Percentiles rank a stretch among this genome's conserved stretches.
Conservation (phyloP, 2,888 invertebrate genomes). For the Tineola bisselliella region DNA sequence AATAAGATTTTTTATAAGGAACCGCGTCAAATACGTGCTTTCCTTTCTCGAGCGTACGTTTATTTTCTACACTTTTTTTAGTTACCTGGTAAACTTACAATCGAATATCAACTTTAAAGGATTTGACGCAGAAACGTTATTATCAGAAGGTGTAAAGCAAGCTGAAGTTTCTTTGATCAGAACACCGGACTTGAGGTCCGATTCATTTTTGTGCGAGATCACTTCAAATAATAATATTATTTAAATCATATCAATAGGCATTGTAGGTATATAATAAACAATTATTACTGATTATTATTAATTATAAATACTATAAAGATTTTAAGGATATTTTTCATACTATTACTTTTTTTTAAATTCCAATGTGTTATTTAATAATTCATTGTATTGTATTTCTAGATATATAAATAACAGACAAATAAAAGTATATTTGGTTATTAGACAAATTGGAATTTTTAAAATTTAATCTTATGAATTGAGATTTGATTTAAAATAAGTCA, state of each 20-base stretch:
- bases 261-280: too few species aligned
- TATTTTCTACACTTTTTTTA: constrained; percentile 35
- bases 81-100: neutral
- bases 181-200: neutral
- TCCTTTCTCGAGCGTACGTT: constrained; percentile 57
- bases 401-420: constrained; percentile 14
- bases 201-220: neutral
- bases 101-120: neutral
- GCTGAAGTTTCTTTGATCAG: neutral
- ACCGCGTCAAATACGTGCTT: constrained; percentile 66
- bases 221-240: neutral
- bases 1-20: constrained; percentile 56
- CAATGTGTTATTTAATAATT: too few species aligned
- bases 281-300: too few species aligned
- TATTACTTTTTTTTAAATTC: too few species aligned
- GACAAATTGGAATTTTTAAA: too few species aligned
- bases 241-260: constrained; percentile 19
- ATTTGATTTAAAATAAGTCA: constrained; percentile 26
- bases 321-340: too few species aligned
- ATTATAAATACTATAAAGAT: too few species aligned
- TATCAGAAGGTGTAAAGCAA: neutral
- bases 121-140: neutral
- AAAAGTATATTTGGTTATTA: constrained; percentile 22
- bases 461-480: constrained; percentile 18
- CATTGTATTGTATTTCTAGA: too few species aligned